These are phyloP conservation scores for Tanypteryx hageni DNA, from an alignment of 2,888 invertebrate genomes.

Conservation along the genomic window DNA sequence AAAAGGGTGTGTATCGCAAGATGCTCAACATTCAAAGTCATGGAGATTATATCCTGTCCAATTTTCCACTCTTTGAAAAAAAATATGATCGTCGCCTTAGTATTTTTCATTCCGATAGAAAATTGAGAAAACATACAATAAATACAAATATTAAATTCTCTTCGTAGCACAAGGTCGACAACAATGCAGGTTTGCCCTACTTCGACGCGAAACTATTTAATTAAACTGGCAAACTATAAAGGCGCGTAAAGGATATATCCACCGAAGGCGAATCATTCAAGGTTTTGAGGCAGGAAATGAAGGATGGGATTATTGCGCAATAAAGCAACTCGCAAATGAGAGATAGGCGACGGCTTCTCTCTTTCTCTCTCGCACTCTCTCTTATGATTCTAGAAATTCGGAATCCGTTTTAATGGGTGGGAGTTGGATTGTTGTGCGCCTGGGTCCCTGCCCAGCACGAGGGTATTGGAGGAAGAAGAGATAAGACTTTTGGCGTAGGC, in stretches of 20 bases:
- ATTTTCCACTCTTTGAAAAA: too few relatives aligned
- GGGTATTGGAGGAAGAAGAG: constrained; percentile 3
- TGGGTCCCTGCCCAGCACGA: not conserved
- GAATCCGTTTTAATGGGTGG: constrained; percentile 33
- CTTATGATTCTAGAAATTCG: not conserved
- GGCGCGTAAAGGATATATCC: constrained; percentile 34
- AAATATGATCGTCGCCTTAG: too few relatives aligned
- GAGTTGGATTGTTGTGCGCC: not conserved
- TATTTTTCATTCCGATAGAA: too few relatives aligned
- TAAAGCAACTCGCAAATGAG: constrained; percentile 47
- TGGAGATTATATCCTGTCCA: too few relatives aligned
- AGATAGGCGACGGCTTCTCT: not conserved
- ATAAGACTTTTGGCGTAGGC: not conserved
- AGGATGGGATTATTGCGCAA: constrained; percentile 52
- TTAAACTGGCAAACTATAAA: constrained; percentile 26
- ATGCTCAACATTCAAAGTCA: too few relatives aligned
- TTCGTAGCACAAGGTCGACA: too few relatives aligned
- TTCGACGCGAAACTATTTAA: constrained; percentile 1
- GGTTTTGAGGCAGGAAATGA: constrained; percentile 41
- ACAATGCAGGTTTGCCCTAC: not conserved
- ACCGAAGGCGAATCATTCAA: constrained; percentile 30
- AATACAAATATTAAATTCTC: too few relatives aligned
- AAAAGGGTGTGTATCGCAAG: too few relatives aligned
- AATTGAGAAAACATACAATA: too few relatives aligned
- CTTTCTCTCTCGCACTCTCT: not conserved